These are phyloP conservation scores for Mamestra configurata DNA, from an alignment of 1,140 invertebrate species.

Conservation along the genomic window DNA sequence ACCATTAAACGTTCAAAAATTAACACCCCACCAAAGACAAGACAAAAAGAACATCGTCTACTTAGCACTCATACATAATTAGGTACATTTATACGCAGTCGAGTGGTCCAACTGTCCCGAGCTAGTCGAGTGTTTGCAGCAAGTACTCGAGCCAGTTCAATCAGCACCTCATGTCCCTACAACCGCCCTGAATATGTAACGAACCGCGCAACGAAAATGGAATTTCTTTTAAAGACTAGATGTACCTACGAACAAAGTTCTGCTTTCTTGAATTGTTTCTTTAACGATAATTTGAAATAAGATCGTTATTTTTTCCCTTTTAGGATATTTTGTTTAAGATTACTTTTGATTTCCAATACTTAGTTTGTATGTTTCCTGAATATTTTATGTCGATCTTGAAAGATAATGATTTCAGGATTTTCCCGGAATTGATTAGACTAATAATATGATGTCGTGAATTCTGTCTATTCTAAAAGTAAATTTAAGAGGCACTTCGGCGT, in stretches of 20 bases:
- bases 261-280: neutral
- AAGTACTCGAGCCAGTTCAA: conserved; percentile 51
- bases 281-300: conserved; percentile 1
- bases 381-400: no score
- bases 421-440: no score
- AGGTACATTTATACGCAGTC: conserved; percentile 35
- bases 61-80: conserved; percentile 24
- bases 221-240: conserved; percentile 29
- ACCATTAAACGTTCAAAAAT: no score
- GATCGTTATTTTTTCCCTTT: neutral
- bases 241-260: conserved; percentile 28
- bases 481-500: neutral
- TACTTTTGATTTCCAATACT: neutral
- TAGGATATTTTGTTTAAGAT: neutral
- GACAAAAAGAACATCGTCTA: neutral
- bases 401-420: no score
- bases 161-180: conserved; percentile 48
- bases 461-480: no score
- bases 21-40: neutral
- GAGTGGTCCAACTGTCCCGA: conserved; percentile 2
- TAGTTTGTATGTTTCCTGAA: no score
- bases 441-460: neutral
- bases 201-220: conserved; percentile 40
- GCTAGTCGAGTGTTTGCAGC: conserved; percentile 39
- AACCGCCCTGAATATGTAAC: conserved; percentile 50